phyloP scores from a whole-genome alignment of 2,113 vertebrate species.

The Brachyistius frenatus region DNA sequence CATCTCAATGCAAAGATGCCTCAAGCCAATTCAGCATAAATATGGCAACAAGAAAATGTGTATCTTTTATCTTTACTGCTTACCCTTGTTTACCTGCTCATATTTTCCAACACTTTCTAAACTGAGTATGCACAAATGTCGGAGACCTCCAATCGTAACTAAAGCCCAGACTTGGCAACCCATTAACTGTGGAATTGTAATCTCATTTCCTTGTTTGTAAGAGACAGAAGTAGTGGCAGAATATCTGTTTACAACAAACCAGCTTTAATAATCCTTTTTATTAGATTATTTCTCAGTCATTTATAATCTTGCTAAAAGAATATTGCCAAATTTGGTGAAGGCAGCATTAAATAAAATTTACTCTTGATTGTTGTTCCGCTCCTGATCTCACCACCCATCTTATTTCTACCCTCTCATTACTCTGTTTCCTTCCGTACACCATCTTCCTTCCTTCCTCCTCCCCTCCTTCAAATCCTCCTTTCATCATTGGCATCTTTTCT shows the following conservation, averaged over 20 bases:
- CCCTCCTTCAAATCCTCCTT: constrained; percentile 22
- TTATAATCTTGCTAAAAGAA: constrained; percentile 23
- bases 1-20: neutral
- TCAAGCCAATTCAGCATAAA: neutral
- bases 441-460: neutral
- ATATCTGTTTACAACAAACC: constrained; percentile 41
- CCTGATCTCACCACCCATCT: constrained; percentile 26
- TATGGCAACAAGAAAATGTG: neutral
- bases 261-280: constrained; percentile 10
- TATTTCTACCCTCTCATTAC: constrained; percentile 16
- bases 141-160: constrained; percentile 3
- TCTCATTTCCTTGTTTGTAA: constrained; percentile 43
- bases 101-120: neutral
- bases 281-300: constrained; percentile 30
- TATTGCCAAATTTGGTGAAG: neutral
- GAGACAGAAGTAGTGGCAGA: constrained; percentile 3
- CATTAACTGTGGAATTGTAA: constrained; percentile 28
- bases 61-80: neutral
- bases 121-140: neutral
- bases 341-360: constrained; percentile 4
- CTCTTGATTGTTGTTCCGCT: constrained; percentile 23
- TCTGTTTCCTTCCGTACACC: constrained; percentile 1
- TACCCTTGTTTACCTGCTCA: neutral
- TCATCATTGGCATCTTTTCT: constrained; percentile 47
- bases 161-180: neutral